Conservation (phyloP, 2,113 vertebrate genomes). For the Plectropomus leopardus region DNA sequence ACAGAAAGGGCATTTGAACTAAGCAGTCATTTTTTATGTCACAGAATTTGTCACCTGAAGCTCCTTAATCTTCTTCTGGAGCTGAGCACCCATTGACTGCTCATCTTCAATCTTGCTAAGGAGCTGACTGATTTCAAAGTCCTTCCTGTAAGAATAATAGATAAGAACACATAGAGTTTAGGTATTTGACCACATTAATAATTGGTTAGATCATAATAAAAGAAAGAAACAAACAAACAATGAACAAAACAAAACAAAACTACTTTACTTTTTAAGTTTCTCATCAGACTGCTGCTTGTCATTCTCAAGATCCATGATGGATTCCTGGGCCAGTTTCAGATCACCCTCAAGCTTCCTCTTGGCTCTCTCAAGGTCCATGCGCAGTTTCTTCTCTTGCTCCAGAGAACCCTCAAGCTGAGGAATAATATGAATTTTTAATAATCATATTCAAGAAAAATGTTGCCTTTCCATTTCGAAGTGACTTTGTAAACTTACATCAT, state of each 20-base stretch:
- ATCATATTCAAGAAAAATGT: background rate
- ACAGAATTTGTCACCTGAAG: constrained; percentile 52
- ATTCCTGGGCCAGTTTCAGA: constrained; percentile 79
- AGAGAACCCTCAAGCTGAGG: constrained; percentile 87
- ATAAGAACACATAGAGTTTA: background rate
- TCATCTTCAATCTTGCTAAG: constrained; percentile 78
- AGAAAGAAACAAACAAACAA: too few relatives aligned
- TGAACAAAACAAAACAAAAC: too few relatives aligned
- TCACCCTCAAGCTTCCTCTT: constrained; percentile 82
- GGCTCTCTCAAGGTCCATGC: constrained; percentile 87
- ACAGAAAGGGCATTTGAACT: too few relatives aligned
- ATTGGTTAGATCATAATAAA: background rate
- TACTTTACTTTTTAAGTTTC: constrained; percentile 69
- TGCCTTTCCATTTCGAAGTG: background rate
- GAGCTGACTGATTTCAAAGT: constrained; percentile 73
- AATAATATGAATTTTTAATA: background rate
- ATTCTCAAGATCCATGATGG: constrained; percentile 80
- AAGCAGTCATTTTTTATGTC: too few relatives aligned
- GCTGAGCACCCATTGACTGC: constrained; percentile 74
- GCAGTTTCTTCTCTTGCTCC: constrained; percentile 90
- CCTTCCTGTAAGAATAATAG: constrained; percentile 55
- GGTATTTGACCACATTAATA: background rate
- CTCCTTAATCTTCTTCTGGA: constrained; percentile 78
- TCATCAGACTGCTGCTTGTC: constrained; percentile 77
- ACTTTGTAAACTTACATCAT: too few relatives aligned